Evolutionary conservation across 2,113 vertebrate species (phyloP), one percentile per base, ranked within the genome.

Genomic region (Haemorhous mexicanus): DNA sequence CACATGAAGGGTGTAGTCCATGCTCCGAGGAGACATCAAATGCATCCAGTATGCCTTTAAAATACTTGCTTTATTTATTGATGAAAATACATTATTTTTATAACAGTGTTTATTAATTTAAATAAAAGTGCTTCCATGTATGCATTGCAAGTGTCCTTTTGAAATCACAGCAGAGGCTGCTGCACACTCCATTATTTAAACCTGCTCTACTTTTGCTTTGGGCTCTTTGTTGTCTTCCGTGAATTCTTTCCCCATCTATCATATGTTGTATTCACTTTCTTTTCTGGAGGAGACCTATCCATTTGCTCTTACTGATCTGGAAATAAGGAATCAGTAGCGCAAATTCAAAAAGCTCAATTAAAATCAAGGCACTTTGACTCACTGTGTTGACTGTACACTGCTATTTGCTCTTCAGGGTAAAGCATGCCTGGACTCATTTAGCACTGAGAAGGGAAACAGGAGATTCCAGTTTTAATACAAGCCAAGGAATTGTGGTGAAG

Each of bases 121-220:
- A 95, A 83, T 56, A 66, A 27, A 87, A 91, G 27, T 46, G 7
- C 21, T 81, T 89, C 69, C 21, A 27, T 46, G 14, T 49, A 37
- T 17, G n/a, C 33, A 18, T 62, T 4, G 1, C 39, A 76, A 80
- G n/a, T 26, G 22, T 63, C 21, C 23, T 66, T 74, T 67, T 41
- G 41, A 66, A 87, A 93, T 91, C 41, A 50, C 39, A 81, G 58
- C 13, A 85, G 77, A 84, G 72, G 30, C 44, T 70, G 43, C 44
- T 69, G 21, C 50, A 43, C 24, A 14, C 43, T 95, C 52, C 17
- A 82, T 95, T 95, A 94, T 87, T 96, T 96, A 96, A 95, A 86
- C 23, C 41, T 94, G 59, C 32, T 83, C 66, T 86, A 49, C 50
- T 94, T 95, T 68, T 91, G 32, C 43, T 73, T 63, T 76, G 37